Conservation (phyloP, 2,113 vertebrate genomes). For the Syngnathus floridae region DNA sequence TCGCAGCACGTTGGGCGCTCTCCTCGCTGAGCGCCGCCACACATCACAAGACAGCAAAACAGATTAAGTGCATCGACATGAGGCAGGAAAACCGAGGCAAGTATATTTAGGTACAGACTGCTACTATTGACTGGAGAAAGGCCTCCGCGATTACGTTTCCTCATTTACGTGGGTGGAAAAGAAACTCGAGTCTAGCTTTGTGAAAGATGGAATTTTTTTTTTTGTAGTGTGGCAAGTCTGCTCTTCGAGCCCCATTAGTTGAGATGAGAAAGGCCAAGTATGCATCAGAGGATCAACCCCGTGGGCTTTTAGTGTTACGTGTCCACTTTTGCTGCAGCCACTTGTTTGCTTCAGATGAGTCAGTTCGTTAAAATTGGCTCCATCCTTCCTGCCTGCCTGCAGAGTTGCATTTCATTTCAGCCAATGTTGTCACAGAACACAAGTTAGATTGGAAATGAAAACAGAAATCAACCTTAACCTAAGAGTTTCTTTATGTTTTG, state of each 20-base stretch:
- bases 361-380: constrained; percentile 18
- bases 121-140: constrained; percentile 58
- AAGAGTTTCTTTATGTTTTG: constrained; percentile 2
- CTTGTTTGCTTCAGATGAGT: constrained; percentile 13
- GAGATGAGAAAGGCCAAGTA: constrained; percentile 20
- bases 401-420: constrained; percentile 21
- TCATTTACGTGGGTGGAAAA: constrained; percentile 58
- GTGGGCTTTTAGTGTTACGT: constrained; percentile 21
- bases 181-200: constrained; percentile 46
- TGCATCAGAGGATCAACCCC: constrained; percentile 22
- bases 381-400: constrained; percentile 3
- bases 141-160: constrained; percentile 39
- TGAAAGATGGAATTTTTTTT: constrained; percentile 38
- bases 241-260: constrained; percentile 24
- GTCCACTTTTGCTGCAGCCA: constrained; percentile 3
- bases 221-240: constrained; percentile 26
- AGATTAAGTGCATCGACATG: constrained; percentile 48
- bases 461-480: neutral
- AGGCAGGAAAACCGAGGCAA: constrained; percentile 33
- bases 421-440: constrained; percentile 12
- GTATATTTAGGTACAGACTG: constrained; percentile 66
- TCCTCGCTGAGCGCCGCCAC: constrained; percentile 9
- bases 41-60: constrained; percentile 12
- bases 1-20: constrained; percentile 13
- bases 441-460: neutral